These are phyloP conservation scores for Heliornis fulica DNA, from an alignment of 2,113 vertebrate genomes.

Conservation along the genomic window DNA sequence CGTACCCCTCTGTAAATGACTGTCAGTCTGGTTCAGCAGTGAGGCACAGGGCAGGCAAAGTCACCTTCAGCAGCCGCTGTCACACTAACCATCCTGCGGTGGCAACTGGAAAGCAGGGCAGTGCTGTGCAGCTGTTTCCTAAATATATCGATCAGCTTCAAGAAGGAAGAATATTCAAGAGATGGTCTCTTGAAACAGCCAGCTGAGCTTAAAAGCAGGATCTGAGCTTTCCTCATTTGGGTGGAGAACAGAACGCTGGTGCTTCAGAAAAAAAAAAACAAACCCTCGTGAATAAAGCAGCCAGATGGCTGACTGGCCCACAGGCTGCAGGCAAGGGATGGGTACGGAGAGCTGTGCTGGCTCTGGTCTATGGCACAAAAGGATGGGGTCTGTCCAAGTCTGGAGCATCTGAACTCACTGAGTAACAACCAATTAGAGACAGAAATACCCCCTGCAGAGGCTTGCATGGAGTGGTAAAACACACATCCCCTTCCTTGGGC, in stretches of 20 bases:
- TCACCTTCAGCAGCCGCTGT: not conserved
- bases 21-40: not conserved
- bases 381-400: not conserved
- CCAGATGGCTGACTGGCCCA: slow-evolving; percentile 25
- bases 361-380: not conserved
- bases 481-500: fast-evolving
- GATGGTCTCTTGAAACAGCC: not conserved
- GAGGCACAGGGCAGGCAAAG: not conserved
- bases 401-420: not conserved
- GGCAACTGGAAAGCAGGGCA: not conserved
- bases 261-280: not conserved
- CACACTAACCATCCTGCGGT: not conserved
- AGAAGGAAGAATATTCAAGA: not conserved
- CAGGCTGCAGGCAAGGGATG: not conserved
- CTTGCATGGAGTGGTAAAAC: not conserved
- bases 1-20: fast-evolving
- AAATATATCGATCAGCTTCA: slow-evolving; percentile 16
- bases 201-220: slow-evolving; percentile 36
- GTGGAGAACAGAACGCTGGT: not conserved
- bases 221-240: not conserved
- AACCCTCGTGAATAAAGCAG: not conserved
- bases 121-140: not conserved
- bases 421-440: not conserved
- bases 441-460: not conserved
- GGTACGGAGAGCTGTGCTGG: not conserved